A percentile compares a stretch with the other conserved stretches of the same genome.
These are phyloP conservation scores for Pluvialis apricaria DNA, from an alignment of 2,113 vertebrate species.

Conservation along the genomic window DNA sequence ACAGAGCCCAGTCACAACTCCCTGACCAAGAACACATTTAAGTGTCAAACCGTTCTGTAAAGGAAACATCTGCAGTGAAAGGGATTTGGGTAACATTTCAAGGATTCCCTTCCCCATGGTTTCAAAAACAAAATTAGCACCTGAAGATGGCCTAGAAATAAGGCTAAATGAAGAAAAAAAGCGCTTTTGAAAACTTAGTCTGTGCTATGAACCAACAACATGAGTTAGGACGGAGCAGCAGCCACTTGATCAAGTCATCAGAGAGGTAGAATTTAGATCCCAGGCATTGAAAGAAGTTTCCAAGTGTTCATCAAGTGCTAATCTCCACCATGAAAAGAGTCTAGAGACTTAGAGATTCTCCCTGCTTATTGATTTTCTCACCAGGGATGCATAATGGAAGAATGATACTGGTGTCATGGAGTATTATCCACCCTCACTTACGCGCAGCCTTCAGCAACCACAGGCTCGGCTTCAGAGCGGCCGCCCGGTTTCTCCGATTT, in stretches of 20 bases:
- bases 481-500: neutral
- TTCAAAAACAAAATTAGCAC: neutral
- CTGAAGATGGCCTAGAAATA: neutral
- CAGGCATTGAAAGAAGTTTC: neutral
- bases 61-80: neutral
- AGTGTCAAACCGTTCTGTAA: neutral
- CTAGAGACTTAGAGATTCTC: neutral
- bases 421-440: neutral
- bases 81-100: neutral
- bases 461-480: neutral
- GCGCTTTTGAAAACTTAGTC: neutral
- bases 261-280: neutral
- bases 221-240: neutral
- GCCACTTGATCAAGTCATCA: neutral
- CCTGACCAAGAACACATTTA: neutral
- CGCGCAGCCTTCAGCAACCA: neutral
- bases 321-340: neutral
- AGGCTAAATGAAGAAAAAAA: neutral
- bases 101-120: neutral
- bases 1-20: neutral
- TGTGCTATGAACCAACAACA: neutral
- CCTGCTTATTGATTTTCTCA: constrained; percentile 17
- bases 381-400: constrained; percentile 9
- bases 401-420: neutral
- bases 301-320: neutral